Percentiles rank a stretch among this genome's conserved stretches.
These are phyloP conservation scores for Folsomia candida DNA, from an alignment of 2,888 invertebrate genomes.

Conservation along the genomic window DNA sequence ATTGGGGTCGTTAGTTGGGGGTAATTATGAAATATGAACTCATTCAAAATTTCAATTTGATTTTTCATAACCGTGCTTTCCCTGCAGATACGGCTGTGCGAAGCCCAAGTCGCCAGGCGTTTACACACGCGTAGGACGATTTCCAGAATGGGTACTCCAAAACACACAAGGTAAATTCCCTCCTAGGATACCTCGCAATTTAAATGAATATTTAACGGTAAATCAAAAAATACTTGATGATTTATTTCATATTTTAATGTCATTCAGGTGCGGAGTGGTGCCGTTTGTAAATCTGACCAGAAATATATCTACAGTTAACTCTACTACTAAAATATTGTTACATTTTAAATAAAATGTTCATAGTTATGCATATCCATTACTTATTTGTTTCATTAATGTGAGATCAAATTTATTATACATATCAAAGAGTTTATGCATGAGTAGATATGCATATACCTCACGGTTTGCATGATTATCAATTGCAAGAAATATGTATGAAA, in stretches of 20 bases:
- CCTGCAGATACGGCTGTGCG: conserved; percentile 30
- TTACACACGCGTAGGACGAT: conserved; percentile 38
- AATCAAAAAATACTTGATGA: no score
- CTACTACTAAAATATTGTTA: no score
- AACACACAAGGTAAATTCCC: conserved; percentile 40
- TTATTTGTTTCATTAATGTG: no score
- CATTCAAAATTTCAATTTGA: background rate
- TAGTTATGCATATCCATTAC: no score
- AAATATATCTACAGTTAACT: no score
- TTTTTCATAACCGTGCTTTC: conserved; percentile 2
- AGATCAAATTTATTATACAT: no score
- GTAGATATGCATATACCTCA: no score
- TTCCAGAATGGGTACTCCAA: conserved; percentile 44
- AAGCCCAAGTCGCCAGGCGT: conserved; percentile 33
- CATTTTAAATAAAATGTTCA: no score
- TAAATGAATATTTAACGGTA: background rate
- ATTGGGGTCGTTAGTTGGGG: conserved; percentile 39
- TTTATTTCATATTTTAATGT: background rate
- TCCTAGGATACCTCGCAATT: background rate
- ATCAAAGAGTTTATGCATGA: no score
- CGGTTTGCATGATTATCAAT: no score
- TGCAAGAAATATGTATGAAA: no score
- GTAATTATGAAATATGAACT: conserved; percentile 2
- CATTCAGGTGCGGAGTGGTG: conserved; percentile 36
- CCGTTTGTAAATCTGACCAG: no score